Evolutionary conservation across 2,888 invertebrate species (phyloP), one percentile per base, ranked within the genome.

Genomic region (Mayetiola destructor): DNA sequence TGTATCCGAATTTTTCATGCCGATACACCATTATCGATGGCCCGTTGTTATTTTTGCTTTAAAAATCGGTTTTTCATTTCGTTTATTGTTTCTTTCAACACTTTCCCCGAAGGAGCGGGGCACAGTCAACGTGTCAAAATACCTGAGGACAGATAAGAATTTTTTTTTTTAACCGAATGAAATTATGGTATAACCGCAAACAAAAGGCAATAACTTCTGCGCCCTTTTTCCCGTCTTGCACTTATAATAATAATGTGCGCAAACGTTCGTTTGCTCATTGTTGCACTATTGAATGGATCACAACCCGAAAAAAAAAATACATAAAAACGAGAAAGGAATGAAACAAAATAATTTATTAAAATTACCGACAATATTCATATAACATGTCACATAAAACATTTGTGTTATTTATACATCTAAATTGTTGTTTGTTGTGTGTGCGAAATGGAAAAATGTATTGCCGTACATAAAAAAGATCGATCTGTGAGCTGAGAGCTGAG

Each of bases 311-410:
- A n/a, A n/a, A n/a, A n/a, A n/a, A n/a, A n/a, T n/a, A n/a, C n/a
- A n/a, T n/a, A n/a, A n/a, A n/a, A n/a, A n/a, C n/a, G n/a, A n/a
- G n/a, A n/a, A n/a, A n/a, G n/a, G n/a, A n/a, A n/a, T n/a, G n/a
- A n/a, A n/a, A n/a, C 20, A 40, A 39, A 40, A 40, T 40, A 40
- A 40, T 40, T 40, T 40, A 40, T 40, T 40, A 40, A 40, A 40
- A 40, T 40, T 40, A 23, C 40, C 21, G 40, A 12, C 12, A 40
- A 40, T 40, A 40, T 40, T 40, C 40, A 40, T 40, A 40, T 40
- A 40, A 40, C 40, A 40, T 40, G 40, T 40, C 40, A 40, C 40
- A 40, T 40, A 40, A 40, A 40, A 9, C 40, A 40, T 40, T 40
- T 40, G 3, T 21, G 40, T 23, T 21, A 40, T 40, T 40, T 40